Conservation (phyloP, 2,888 invertebrate genomes). For the Anticlea derivata region DNA sequence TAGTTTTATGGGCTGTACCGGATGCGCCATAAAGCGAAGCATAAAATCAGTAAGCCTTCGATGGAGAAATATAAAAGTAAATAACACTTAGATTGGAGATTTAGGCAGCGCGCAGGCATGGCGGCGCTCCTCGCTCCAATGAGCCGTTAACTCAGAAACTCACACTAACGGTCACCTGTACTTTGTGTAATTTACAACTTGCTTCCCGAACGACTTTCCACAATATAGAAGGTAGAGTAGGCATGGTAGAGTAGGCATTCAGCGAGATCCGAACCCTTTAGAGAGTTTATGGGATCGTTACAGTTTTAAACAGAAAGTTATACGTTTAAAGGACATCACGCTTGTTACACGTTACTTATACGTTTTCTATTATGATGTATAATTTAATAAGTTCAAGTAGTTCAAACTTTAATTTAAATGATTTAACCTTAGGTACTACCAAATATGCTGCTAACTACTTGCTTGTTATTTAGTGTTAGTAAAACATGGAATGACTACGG, state of each 20-base stretch:
- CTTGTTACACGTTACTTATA: too few relatives aligned
- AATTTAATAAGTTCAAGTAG: too few relatives aligned
- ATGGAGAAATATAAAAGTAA: constrained; percentile 76
- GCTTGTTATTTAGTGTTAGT: too few relatives aligned
- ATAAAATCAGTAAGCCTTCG: constrained; percentile 77
- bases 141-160: constrained; percentile 50
- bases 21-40: constrained; percentile 75
- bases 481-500: constrained; percentile 2
- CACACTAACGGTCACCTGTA: constrained; percentile 50
- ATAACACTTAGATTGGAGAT: constrained; percentile 76
- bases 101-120: constrained; percentile 54
- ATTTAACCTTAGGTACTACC: too few relatives aligned
- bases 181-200: constrained; percentile 46
- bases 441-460: too few relatives aligned
- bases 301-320: constrained; percentile 9
- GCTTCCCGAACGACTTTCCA: constrained; percentile 21
- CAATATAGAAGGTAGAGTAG: constrained; percentile 13
- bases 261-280: constrained; percentile 19
- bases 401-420: too few relatives aligned
- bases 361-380: too few relatives aligned
- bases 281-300: constrained; percentile 20
- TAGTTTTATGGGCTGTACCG: constrained; percentile 77
- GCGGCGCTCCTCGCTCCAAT: constrained; percentile 50
- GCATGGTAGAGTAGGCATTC: constrained; percentile 11
- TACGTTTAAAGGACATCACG: not conserved